Conservation (phyloP, 1,140 invertebrate species). For the Neodiprion fabricii region DNA sequence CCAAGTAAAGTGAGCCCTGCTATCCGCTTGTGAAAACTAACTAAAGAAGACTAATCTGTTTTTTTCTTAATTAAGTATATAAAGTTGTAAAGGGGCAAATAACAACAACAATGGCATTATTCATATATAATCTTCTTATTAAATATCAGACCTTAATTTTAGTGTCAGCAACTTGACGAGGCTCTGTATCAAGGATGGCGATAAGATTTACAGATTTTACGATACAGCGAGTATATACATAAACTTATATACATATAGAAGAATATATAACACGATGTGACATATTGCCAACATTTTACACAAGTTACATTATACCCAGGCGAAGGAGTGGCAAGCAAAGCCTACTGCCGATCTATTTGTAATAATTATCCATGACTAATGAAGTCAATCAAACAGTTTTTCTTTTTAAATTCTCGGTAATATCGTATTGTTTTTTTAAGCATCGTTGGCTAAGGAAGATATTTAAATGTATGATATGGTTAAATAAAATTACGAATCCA, state of each 20-base stretch:
- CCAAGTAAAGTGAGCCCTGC: background rate
- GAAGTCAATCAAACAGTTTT: too few species aligned
- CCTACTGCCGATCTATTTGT: background rate
- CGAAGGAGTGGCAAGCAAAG: background rate
- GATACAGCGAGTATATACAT: slow-evolving; percentile 13
- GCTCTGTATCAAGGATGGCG: background rate
- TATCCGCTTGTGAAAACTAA: background rate
- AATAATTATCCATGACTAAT: background rate
- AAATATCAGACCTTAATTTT: background rate
- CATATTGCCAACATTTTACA: background rate
- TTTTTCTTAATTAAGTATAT: slow-evolving; percentile 26
- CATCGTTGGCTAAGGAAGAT: too few species aligned
- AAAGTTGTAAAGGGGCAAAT: slow-evolving; percentile 29
- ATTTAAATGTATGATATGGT: too few species aligned
- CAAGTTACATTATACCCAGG: background rate
- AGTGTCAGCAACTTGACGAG: slow-evolving; percentile 5
- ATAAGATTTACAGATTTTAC: slow-evolving; percentile 8
- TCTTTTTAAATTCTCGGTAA: too few species aligned
- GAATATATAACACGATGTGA: slow-evolving; percentile 2
- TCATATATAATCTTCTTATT: background rate
- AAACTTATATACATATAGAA: slow-evolving; percentile 12
- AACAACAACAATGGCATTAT: slow-evolving; percentile 33
- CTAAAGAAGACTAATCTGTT: background rate
- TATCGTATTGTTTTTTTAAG: too few species aligned
- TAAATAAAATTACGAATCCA: too few species aligned